phyloP scores from a whole-genome alignment of 2,113 vertebrate genomes.

The Dipodomys ordii region DNA sequence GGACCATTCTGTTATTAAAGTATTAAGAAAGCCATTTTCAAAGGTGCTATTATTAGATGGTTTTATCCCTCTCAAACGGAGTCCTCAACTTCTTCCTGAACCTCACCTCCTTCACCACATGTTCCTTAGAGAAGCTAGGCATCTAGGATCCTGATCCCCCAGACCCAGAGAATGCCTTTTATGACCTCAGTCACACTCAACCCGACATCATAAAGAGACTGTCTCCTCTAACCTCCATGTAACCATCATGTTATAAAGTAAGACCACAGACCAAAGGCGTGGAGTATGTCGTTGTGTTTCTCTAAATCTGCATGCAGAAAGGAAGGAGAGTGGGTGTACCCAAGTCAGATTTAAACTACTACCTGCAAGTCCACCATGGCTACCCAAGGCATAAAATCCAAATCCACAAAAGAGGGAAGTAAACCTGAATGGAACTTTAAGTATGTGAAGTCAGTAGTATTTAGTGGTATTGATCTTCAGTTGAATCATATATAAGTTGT shows the following conservation, averaged over 20 bases:
- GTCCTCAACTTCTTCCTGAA: neutral
- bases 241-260: slow-evolving; percentile 58
- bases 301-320: slow-evolving; percentile 1
- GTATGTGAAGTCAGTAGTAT: neutral
- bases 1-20: neutral
- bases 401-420: slow-evolving; percentile 70
- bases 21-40: neutral
- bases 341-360: neutral
- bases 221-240: neutral
- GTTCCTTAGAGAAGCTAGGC: neutral
- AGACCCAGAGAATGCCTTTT: neutral
- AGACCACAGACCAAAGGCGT: slow-evolving; percentile 40
- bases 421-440: neutral
- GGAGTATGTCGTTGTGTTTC: slow-evolving; percentile 57
- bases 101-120: too few species aligned
- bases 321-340: neutral
- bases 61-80: neutral
- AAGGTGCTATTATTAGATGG: neutral
- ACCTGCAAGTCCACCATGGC: slow-evolving; percentile 25
- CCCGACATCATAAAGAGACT: slow-evolving; percentile 62
- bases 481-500: neutral
- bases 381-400: slow-evolving; percentile 17
- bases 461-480: neutral
- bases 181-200: slow-evolving; percentile 52
- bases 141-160: neutral